Percentiles rank a stretch among this genome's conserved stretches.
These are phyloP conservation scores for Odontocerum albicorne DNA, from an alignment of 2,888 invertebrate species.

Conservation along the genomic window DNA sequence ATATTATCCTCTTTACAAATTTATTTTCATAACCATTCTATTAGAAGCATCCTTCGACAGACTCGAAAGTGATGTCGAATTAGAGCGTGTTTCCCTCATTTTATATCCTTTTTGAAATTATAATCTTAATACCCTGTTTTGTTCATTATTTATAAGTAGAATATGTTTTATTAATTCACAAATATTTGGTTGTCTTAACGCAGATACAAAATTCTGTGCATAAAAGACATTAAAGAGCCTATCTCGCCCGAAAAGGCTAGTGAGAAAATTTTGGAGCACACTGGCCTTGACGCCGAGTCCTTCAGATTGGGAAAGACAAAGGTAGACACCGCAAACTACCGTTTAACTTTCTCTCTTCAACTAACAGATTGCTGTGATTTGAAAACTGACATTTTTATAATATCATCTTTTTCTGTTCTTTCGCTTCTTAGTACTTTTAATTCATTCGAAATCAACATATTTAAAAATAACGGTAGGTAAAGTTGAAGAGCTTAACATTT, in stretches of 20 bases:
- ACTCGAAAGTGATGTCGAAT: conserved; percentile 21
- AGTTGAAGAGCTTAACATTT: no score
- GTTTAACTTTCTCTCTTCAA: no score
- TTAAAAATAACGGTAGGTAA: no score
- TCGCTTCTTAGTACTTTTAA: no score
- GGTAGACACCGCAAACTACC: conserved; percentile 69
- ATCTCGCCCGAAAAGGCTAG: conserved; percentile 78
- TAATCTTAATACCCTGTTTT: conserved; percentile 4
- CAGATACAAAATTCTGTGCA: conserved; percentile 99
- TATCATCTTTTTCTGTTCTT: no score
- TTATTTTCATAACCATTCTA: no score
- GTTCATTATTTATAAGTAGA: conserved; percentile 6
- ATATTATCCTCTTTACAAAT: no score
- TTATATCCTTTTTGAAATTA: conserved; percentile 2
- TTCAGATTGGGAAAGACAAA: conserved; percentile 95
- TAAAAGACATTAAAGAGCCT: conserved; percentile 77
- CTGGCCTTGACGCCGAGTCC: conserved; percentile 89
- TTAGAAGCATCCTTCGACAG: conserved; percentile 20
- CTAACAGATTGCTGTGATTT: no score
- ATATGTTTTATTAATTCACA: conserved; percentile 11
- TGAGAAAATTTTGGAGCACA: conserved; percentile 77
- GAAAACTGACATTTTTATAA: no score
- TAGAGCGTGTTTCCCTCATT: conserved; percentile 1
- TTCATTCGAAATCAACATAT: no score
- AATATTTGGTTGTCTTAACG: conserved; percentile 43